Evolutionary conservation across 2,888 invertebrate genomes (phyloP), one percentile per base, ranked within the genome.

Genomic region (Druceiella hillmani): DNA sequence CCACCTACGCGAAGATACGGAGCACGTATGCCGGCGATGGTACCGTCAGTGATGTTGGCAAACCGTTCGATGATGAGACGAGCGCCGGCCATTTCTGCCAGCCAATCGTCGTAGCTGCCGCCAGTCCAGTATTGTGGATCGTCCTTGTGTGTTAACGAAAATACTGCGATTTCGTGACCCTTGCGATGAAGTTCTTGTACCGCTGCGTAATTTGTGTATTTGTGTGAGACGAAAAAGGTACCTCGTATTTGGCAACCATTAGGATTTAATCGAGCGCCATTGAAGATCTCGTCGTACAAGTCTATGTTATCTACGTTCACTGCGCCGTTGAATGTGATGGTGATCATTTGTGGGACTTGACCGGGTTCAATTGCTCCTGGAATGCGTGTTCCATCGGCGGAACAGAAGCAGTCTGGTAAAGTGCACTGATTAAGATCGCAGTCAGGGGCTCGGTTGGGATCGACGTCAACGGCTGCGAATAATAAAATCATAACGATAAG

Each of bases 221-320:
- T 92, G 71, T 92, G 92, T 1, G 88, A 89, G 0, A 88, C 87
- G 62, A 92, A 92, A 81, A 86, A 92, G 31, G 91, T 90, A 41
- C 89, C 90, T 52, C 87, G 81, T 58, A 91, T 83, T 57, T 84
- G 82, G 59, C 92, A 92, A 36, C 90, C 87, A 59, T 92, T 92
- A 29, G 91, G 91, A 58, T 92, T 92, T 56, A 81, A 79, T 15
- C 86, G 78, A 53, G 83, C 79, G 9, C 87, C 87, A 55, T 86
- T 87, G 73, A 92, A 92, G 47, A 92, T 76, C 53, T 91, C 90
- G 38, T 90, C 88, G 64, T 91, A 93, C 43, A 93, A 70, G 53
- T 92, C 92, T 55, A 92, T 88, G 63, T 93, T 93, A 66, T 92
- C 90, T 25, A 91, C 83, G 61, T 92, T 93, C 33, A 91, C 82